A percentile compares a stretch with the other conserved stretches of the same genome.
Evolutionary conservation across 2,797 vertebrate species (phyloP).

Genomic region (Urophycis tenuis): DNA sequence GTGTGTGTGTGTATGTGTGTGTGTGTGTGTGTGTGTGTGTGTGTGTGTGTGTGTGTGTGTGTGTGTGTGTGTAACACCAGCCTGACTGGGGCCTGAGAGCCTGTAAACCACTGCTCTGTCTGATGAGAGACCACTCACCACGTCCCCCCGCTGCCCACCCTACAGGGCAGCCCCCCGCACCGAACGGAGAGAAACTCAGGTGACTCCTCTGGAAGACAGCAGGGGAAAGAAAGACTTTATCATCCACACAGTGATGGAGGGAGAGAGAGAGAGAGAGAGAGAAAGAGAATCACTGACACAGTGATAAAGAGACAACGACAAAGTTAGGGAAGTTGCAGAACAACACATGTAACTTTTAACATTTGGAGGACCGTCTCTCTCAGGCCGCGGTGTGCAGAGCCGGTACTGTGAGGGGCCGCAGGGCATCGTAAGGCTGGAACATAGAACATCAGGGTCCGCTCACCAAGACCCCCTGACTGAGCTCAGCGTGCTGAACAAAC

Average conservation of each 20-base stretch:
- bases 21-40: too few relatives aligned
- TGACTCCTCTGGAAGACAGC: constrained; percentile 71
- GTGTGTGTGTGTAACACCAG: too few relatives aligned
- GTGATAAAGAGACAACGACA: not conserved
- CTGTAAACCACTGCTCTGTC: constrained; percentile 51
- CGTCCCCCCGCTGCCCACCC: constrained; percentile 37
- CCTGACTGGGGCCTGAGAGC: not conserved
- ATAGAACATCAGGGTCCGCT: too few relatives aligned
- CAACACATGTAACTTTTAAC: too few relatives aligned
- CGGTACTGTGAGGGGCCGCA: too few relatives aligned
- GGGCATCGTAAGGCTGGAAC: too few relatives aligned
- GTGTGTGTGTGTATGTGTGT: too few relatives aligned
- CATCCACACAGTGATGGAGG: constrained; percentile 11
- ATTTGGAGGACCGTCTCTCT: too few relatives aligned
- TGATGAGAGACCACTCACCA: constrained; percentile 68
- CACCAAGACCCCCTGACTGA: too few relatives aligned
- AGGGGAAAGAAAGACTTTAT: constrained; percentile 25
- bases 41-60: too few relatives aligned
- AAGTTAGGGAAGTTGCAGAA: too few relatives aligned
- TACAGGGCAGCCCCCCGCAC: constrained; percentile 78
- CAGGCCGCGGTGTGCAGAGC: too few relatives aligned
- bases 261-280: constrained; percentile 9
- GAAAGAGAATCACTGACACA: constrained; percentile 9
- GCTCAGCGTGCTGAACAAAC: not conserved
- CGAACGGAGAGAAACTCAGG: constrained; percentile 80